These are phyloP conservation scores for Cacatua alba DNA, from an alignment of 2,113 vertebrate species.

Conservation along the genomic window DNA sequence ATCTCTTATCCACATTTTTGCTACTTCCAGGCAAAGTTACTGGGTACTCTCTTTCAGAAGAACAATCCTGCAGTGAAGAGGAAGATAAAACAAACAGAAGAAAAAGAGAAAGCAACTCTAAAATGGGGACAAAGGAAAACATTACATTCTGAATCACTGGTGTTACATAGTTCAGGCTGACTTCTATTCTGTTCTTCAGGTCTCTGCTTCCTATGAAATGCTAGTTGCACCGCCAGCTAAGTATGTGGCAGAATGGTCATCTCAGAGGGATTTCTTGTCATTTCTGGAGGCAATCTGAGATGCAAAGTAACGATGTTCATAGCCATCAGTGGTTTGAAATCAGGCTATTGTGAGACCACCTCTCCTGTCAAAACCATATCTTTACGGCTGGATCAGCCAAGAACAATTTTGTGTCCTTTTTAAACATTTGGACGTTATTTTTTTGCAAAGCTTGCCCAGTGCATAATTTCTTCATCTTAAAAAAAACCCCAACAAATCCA, in stretches of 20 bases:
- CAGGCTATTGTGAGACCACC: not conserved
- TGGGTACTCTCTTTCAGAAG: not conserved
- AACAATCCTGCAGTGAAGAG: not conserved
- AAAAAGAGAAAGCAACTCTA: not conserved
- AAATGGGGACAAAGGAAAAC: not conserved
- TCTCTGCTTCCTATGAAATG: not conserved
- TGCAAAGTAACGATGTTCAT: not conserved
- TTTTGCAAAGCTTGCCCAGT: not conserved
- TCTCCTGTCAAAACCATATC: not conserved
- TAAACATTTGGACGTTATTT: not conserved
- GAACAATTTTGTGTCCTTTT: not conserved
- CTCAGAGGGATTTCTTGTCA: not conserved
- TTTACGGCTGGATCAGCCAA: not conserved
- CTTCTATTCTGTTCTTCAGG: not conserved
- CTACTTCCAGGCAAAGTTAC: not conserved
- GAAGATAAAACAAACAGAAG: not conserved
- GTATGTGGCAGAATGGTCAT: not conserved
- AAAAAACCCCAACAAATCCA: not conserved
- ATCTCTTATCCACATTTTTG: not conserved
- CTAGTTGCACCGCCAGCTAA: not conserved
- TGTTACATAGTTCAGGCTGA: not conserved
- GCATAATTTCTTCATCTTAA: not conserved
- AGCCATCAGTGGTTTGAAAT: not conserved
- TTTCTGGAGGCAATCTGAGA: not conserved
- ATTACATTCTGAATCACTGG: not conserved